These are phyloP conservation scores for Melanocharis versteri DNA, from an alignment of 2,113 vertebrate genomes.

Conservation along the genomic window DNA sequence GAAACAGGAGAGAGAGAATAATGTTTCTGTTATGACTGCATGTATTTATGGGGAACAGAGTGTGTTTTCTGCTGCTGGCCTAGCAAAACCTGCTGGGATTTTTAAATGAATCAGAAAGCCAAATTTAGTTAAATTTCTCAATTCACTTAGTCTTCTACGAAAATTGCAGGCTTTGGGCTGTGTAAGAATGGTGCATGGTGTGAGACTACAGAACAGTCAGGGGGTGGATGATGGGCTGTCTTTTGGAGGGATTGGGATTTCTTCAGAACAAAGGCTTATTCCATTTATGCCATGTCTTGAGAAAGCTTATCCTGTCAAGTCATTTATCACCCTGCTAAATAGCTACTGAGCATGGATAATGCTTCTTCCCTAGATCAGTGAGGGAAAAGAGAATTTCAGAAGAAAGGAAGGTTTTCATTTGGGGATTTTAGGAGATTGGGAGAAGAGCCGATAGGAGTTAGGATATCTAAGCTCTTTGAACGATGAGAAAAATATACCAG, in stretches of 20 bases:
- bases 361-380: background rate
- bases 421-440: background rate
- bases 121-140: background rate
- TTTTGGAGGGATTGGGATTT: constrained; percentile 12
- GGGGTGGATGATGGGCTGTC: background rate
- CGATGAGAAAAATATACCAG: background rate
- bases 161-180: background rate
- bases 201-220: background rate
- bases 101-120: background rate
- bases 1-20: background rate
- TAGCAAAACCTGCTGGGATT: background rate
- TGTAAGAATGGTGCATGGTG: background rate
- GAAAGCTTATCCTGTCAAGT: constrained; percentile 31
- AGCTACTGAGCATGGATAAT: constrained; percentile 15
- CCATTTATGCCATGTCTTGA: background rate
- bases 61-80: background rate
- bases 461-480: constrained; percentile 27
- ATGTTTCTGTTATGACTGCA: background rate
- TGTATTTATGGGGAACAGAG: background rate
- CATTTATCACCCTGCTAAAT: constrained; percentile 14
- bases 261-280: constrained; percentile 9
- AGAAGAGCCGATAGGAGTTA: constrained; percentile 3
- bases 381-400: background rate
- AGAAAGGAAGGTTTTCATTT: constrained; percentile 19
- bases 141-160: background rate